phyloP scores from a whole-genome alignment of 1,140 invertebrate genomes.

The Leptopilina boulardi region DNA sequence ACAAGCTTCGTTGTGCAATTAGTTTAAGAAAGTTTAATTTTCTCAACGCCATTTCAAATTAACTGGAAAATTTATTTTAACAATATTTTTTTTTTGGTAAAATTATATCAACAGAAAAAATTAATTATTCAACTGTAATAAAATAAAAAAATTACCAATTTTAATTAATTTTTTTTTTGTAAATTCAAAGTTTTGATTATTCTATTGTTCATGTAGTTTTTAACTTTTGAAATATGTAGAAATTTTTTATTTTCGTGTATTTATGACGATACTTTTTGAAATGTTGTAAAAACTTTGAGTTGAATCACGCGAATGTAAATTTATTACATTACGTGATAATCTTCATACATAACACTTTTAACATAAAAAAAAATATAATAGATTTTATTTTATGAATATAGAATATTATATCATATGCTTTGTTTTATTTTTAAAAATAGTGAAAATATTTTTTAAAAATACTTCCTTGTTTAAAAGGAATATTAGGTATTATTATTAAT shows the following conservation, averaged over 20 bases:
- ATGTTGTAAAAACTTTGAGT: background rate
- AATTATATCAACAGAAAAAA: no score
- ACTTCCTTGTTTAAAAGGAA: no score
- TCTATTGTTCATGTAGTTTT: no score
- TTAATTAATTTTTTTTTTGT: no score
- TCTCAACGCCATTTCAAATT: background rate
- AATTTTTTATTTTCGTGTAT: background rate
- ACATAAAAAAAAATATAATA: background rate
- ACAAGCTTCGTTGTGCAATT: conserved; percentile 8
- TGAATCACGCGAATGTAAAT: conserved; percentile 13
- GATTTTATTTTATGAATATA: background rate
- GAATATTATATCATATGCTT: no score
- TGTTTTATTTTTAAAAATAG: no score
- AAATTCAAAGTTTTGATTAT: no score
- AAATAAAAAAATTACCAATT: no score
- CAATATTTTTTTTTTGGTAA: no score
- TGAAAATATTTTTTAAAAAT: no score
- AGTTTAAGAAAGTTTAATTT: background rate
- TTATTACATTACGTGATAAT: background rate
- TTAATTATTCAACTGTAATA: no score
- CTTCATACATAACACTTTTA: background rate
- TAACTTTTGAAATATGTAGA: background rate
- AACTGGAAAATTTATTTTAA: background rate
- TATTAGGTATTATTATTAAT: no score
- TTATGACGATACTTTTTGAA: background rate